Conservation (phyloP, 1,140 invertebrate genomes). For the Bombus ignitus region DNA sequence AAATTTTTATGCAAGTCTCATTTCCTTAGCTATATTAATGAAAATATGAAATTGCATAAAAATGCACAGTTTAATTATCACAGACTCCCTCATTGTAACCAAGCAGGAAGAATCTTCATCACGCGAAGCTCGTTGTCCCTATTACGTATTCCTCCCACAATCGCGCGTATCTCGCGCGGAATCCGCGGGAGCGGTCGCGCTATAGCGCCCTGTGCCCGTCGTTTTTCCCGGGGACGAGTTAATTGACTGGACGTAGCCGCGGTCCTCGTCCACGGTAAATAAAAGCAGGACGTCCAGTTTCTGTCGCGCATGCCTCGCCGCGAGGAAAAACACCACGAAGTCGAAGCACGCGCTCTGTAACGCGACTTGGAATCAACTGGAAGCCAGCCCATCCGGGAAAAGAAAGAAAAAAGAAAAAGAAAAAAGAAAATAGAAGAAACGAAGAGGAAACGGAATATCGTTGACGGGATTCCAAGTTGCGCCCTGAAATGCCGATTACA, state of each 20-base stretch:
- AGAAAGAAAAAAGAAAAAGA: not conserved
- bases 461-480: constrained; percentile 31
- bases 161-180: constrained; percentile 11
- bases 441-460: constrained; percentile 16
- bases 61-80: not conserved
- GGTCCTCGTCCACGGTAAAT: constrained; percentile 48
- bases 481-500: constrained; percentile 39
- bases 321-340: constrained; percentile 22
- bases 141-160: constrained; percentile 57
- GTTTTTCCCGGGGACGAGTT: constrained; percentile 56
- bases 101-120: constrained; percentile 36
- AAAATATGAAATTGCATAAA: not conserved
- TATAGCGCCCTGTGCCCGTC: not conserved
- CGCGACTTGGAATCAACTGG: not conserved
- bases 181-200: constrained; percentile 12
- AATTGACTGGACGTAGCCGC: constrained; percentile 60
- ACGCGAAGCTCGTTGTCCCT: constrained; percentile 44
- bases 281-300: constrained; percentile 45
- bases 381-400: not conserved
- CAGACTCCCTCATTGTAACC: not conserved
- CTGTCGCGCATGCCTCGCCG: constrained; percentile 33
- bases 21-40: not conserved
- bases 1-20: not conserved
- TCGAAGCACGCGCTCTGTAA: constrained; percentile 24
- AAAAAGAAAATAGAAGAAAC: not conserved